These are phyloP conservation scores for Aleiodes testaceus DNA, from an alignment of 2,888 invertebrate genomes.

Conservation along the genomic window DNA sequence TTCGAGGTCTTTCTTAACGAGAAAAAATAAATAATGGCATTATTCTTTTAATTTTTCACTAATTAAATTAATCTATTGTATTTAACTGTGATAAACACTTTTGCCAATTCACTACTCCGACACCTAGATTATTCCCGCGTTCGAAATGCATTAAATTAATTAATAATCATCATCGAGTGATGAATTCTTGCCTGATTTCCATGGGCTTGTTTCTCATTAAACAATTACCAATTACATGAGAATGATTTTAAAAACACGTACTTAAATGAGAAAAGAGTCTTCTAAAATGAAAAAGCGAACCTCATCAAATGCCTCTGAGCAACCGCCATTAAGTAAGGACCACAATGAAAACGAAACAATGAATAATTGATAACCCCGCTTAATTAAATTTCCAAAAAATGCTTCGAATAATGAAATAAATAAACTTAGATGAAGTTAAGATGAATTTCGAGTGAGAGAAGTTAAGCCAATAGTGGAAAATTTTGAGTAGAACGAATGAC, in stretches of 20 bases:
- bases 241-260: background rate
- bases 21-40: background rate
- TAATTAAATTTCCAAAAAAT: slow-evolving; percentile 12
- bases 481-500: background rate
- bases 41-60: background rate
- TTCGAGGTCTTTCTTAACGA: slow-evolving; percentile 4
- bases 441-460: slow-evolving; percentile 22
- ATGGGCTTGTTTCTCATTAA: background rate
- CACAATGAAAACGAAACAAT: slow-evolving; percentile 30
- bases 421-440: background rate
- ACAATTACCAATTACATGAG: background rate
- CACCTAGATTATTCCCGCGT: slow-evolving; percentile 6
- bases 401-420: slow-evolving; percentile 1
- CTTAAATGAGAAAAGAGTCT: slow-evolving; percentile 21
- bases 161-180: background rate
- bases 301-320: slow-evolving; percentile 30
- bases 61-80: slow-evolving; percentile 17
- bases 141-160: slow-evolving; percentile 19
- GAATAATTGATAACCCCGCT: slow-evolving; percentile 28
- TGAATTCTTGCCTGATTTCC: background rate
- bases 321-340: slow-evolving; percentile 28
- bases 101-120: slow-evolving; percentile 19
- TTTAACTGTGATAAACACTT: slow-evolving; percentile 30
- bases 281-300: background rate
- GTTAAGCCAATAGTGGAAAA: slow-evolving; percentile 36